A percentile compares a stretch with the other conserved stretches of the same genome.
Evolutionary conservation across 2,797 vertebrate genomes (phyloP).

Genomic region (Sebastes ruberrimus): DNA sequence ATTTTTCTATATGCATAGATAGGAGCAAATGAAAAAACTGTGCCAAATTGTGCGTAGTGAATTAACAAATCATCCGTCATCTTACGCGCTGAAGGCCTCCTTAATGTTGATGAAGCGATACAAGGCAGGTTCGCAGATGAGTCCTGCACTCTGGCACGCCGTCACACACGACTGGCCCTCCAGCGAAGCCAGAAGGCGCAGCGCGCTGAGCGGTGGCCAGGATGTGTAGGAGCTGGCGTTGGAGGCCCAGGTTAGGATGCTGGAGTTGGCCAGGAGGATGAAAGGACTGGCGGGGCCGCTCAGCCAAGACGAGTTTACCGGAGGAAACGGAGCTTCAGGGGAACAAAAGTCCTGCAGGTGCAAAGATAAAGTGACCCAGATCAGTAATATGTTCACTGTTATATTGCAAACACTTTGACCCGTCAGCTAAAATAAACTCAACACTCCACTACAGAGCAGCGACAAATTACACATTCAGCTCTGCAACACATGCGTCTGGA

Average conservation of each 20-base stretch:
- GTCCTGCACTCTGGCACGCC: slow-evolving; percentile 84
- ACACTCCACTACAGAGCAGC: neutral
- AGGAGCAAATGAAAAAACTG: neutral
- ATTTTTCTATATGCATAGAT: neutral
- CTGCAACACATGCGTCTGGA: neutral
- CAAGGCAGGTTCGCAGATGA: slow-evolving; percentile 93
- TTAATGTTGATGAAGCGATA: slow-evolving; percentile 93
- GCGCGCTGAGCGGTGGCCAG: slow-evolving; percentile 90
- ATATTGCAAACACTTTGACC: neutral
- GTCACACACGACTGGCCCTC: slow-evolving; percentile 86
- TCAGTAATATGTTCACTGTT: neutral
- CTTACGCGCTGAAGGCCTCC: slow-evolving; percentile 92
- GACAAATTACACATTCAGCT: slow-evolving; percentile 13
- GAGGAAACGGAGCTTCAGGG: slow-evolving; percentile 71
- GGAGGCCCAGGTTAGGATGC: slow-evolving; percentile 85
- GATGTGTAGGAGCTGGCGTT: slow-evolving; percentile 69
- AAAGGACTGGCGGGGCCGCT: slow-evolving; percentile 73
- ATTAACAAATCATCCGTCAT: neutral
- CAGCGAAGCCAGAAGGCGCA: slow-evolving; percentile 86
- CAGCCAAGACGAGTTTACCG: slow-evolving; percentile 74
- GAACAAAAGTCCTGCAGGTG: slow-evolving; percentile 81
- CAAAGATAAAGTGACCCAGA: slow-evolving; percentile 5
- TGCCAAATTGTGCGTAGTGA: neutral
- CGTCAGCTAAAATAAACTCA: neutral
- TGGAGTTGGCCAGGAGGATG: slow-evolving; percentile 84